Percentiles rank a stretch among this genome's conserved stretches.
phyloP scores from a whole-genome alignment of 2,113 vertebrate genomes.

The Cyanistes caeruleus region DNA sequence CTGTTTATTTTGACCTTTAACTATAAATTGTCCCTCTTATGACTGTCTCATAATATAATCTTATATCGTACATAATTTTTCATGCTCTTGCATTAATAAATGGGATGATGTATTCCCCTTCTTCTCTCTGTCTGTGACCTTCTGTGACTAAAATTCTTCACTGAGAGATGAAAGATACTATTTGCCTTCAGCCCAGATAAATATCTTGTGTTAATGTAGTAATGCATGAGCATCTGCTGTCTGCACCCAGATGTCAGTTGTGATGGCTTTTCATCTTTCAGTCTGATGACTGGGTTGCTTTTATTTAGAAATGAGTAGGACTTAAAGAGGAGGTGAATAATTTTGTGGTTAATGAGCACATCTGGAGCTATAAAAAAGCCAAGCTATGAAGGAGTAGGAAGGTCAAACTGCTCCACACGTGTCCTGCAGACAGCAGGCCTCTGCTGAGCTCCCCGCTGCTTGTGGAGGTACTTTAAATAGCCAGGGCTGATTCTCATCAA shows the following conservation, averaged over 20 bases:
- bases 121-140: not conserved
- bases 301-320: not conserved
- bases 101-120: not conserved
- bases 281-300: not conserved
- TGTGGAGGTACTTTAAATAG: not conserved
- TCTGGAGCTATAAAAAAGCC: not conserved
- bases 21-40: constrained; percentile 24
- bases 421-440: not conserved
- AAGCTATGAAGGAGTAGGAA: not conserved
- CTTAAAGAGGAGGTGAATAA: not conserved
- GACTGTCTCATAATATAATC: not conserved
- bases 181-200: not conserved
- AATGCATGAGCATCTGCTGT: not conserved
- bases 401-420: not conserved
- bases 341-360: not conserved
- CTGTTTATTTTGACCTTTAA: constrained; percentile 49
- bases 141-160: not conserved
- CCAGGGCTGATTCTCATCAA: fast-evolving
- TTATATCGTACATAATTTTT: not conserved
- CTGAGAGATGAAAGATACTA: not conserved
- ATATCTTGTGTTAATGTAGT: not conserved
- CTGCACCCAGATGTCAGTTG: not conserved
- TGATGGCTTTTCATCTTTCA: not conserved
- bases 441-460: not conserved
- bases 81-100: not conserved